Evolutionary conservation across 2,888 invertebrate species (phyloP), one percentile per base, ranked within the genome.

Genomic region (Achlya flavicornis): DNA sequence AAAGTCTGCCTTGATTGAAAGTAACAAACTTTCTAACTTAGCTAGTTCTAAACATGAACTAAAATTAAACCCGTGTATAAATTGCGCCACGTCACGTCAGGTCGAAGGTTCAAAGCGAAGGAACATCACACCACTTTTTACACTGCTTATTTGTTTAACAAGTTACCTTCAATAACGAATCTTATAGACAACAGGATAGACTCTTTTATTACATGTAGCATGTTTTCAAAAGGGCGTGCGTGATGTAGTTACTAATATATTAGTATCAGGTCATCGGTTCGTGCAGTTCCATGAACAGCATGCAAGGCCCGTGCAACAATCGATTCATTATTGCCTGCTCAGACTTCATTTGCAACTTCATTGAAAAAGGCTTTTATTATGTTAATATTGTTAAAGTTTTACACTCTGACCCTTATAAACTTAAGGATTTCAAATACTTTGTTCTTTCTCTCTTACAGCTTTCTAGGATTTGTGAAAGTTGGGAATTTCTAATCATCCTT

Each of bases 181-280:
- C 63, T 19, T 64, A 62, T 33, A 61, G 61, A 65, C 61, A 70
- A 68, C 62, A 66, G 58, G 66, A 41, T 65, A 61, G 64, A 61
- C 60, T 41, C 58, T 63, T 63, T 46, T 64, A 63, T 66, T 63
- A 58, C 62, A 64, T 66, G 59, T 35, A 62, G 35, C 62, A 67
- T 60, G 41, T 10, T 43, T 19, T 19, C 11, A 14, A 16, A 43
- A 60, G 57, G 62, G 26, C 58, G 58, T 61, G 69, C 66, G 69
- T 73, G 75, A 63, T 59, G 58, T 58, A 61, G 58, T 61, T 71
- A 70, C 67, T 68, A 78, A 78, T 78, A 70, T 74, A 77, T 78
- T 77, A 73, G 70, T 70, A 69, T 66, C 75, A 66, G 79, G 75
- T 75, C 78, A 74, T 67, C 61, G 70, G 70, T 68, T 74, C 63